A percentile compares a stretch with the other conserved stretches of the same genome.
These are phyloP conservation scores for Nomia melanderi DNA, from an alignment of 1,140 invertebrate species.

Conservation along the genomic window DNA sequence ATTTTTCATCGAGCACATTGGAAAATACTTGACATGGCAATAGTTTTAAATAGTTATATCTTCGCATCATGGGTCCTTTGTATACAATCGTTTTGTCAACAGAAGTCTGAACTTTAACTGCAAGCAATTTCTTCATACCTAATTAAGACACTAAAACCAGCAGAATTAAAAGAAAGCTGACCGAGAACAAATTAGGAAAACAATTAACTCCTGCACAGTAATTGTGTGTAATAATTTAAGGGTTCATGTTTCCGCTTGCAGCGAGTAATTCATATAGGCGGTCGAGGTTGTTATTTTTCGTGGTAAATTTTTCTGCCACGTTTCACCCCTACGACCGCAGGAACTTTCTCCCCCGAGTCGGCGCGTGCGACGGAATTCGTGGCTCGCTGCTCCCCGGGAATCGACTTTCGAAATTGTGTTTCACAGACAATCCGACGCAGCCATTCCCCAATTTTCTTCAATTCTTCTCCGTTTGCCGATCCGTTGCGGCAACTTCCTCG, in stretches of 20 bases:
- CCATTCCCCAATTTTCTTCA: neutral
- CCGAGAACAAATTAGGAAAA: too few relatives aligned
- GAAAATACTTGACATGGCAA: too few relatives aligned
- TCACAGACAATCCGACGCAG: conserved; percentile 6
- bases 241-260: neutral
- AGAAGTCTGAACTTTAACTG: too few relatives aligned
- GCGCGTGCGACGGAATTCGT: neutral
- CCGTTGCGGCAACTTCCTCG: neutral
- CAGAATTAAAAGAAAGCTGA: too few relatives aligned
- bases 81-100: too few relatives aligned
- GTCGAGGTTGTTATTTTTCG: neutral
- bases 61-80: too few relatives aligned
- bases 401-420: conserved; percentile 31
- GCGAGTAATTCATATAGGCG: neutral
- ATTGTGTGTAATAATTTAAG: too few relatives aligned
- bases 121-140: too few relatives aligned
- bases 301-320: neutral
- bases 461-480: neutral
- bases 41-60: too few relatives aligned
- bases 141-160: too few relatives aligned
- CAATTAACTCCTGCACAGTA: too few relatives aligned
- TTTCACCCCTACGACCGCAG: neutral
- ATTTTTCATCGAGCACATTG: too few relatives aligned
- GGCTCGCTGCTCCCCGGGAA: neutral
- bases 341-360: neutral